Conservation (phyloP, 2,888 invertebrate species). For the Oscheius sp. region DNA sequence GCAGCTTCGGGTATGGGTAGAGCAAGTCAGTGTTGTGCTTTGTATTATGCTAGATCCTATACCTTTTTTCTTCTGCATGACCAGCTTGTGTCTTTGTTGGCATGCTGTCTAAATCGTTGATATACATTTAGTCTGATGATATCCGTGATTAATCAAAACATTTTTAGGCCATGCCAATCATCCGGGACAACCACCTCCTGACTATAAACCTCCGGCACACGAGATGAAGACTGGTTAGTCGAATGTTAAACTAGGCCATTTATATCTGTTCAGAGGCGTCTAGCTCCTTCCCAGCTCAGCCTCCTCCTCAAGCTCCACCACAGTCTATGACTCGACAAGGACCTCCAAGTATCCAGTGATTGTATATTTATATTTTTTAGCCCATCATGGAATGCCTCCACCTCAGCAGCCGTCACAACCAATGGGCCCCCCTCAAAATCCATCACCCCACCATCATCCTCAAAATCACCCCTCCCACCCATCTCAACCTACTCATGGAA, state of each 20-base stretch:
- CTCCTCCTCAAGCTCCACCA: slow-evolving; percentile 9
- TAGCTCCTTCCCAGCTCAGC: slow-evolving; percentile 5
- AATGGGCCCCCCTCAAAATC: background rate
- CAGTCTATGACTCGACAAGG: background rate
- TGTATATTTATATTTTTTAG: background rate
- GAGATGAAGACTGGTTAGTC: background rate
- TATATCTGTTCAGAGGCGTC: no score
- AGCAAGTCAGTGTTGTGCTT: slow-evolving; percentile 26
- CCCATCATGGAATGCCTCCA: slow-evolving; percentile 12
- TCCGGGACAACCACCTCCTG: background rate
- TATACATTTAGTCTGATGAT: background rate
- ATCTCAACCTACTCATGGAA: no score
- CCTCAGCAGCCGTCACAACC: background rate
- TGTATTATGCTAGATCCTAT: background rate
- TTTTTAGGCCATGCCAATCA: background rate
- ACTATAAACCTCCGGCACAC: background rate
- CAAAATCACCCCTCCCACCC: background rate
- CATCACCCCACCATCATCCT: slow-evolving; percentile 14
- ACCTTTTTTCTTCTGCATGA: slow-evolving; percentile 18
- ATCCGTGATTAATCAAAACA: no score
- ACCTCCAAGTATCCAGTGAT: background rate
- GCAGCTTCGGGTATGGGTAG: slow-evolving; percentile 19
- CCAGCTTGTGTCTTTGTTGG: slow-evolving; percentile 5
- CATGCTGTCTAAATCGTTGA: slow-evolving; percentile 10
- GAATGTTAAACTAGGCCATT: no score